Evolutionary conservation across 1,140 invertebrate genomes (phyloP).

Genomic region (Macrobrachium rosenbergii): DNA sequence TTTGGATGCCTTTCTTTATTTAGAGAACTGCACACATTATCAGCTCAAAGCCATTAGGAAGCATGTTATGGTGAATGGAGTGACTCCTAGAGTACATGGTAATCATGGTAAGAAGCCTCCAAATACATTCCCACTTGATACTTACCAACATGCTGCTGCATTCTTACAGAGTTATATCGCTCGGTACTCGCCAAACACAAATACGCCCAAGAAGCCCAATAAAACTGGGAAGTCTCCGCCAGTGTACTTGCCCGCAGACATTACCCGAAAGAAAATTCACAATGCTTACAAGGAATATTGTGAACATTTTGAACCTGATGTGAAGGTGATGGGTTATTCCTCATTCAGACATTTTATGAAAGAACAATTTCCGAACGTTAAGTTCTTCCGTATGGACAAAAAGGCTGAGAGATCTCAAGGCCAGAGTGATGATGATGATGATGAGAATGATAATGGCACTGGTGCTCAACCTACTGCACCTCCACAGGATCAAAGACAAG

Average conservation of each 20-base stretch:
- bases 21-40: constrained; percentile 86
- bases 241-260: constrained; percentile 78
- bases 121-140: constrained; percentile 83
- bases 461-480: constrained; percentile 51
- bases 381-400: constrained; percentile 74
- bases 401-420: constrained; percentile 58
- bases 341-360: constrained; percentile 85
- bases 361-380: constrained; percentile 83
- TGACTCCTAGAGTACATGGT: constrained; percentile 82
- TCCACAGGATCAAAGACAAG: constrained; percentile 56
- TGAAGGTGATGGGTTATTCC: constrained; percentile 80
- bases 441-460: constrained; percentile 48
- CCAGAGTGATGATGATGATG: constrained; percentile 65
- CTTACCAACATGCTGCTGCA: constrained; percentile 82
- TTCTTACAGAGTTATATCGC: constrained; percentile 81
- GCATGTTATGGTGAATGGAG: constrained; percentile 83
- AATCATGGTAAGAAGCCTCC: constrained; percentile 86
- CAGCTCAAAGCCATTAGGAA: constrained; percentile 83
- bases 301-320: constrained; percentile 72
- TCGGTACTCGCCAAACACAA: constrained; percentile 71
- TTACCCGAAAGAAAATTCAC: constrained; percentile 81
- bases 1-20: constrained; percentile 82
- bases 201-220: constrained; percentile 67
- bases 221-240: constrained; percentile 72
- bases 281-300: constrained; percentile 82